phyloP scores from a whole-genome alignment of 1,140 invertebrate species.

The Teleogryllus occipitalis region DNA sequence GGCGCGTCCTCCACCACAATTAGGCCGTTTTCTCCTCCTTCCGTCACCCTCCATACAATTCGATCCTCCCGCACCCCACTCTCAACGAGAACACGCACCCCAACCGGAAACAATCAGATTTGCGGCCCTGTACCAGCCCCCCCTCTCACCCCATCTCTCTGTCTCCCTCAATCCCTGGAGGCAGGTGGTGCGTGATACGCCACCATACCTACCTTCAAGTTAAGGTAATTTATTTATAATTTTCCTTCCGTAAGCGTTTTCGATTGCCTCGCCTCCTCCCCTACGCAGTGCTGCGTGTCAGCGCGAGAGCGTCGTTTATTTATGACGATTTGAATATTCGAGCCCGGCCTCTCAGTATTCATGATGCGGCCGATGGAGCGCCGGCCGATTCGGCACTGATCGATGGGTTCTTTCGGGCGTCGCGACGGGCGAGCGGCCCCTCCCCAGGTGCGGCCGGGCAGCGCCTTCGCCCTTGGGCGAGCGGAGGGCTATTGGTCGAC shows the following conservation, averaged over 20 bases:
- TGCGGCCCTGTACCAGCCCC: neutral
- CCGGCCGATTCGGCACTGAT: neutral
- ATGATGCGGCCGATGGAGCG: neutral
- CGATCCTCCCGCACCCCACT: neutral
- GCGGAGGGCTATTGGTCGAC: neutral
- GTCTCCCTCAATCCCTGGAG: neutral
- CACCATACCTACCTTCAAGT: neutral
- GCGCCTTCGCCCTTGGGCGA: too few relatives aligned
- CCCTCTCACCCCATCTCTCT: neutral
- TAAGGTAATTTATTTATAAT: conserved; percentile 3
- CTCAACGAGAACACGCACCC: neutral
- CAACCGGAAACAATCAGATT: neutral
- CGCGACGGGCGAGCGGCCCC: too few relatives aligned
- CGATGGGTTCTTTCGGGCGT: neutral
- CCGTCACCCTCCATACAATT: neutral
- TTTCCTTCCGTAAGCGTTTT: neutral
- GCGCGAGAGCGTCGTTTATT: neutral
- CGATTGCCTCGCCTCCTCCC: neutral
- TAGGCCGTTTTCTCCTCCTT: neutral
- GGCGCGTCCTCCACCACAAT: neutral
- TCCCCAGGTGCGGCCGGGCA: too few relatives aligned
- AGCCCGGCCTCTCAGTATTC: neutral
- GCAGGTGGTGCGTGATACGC: neutral
- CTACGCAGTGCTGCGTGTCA: neutral
- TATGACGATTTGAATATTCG: conserved; percentile 2